Evolutionary conservation across 2,888 invertebrate genomes (phyloP).

Genomic region (Platerodrilus igneus): DNA sequence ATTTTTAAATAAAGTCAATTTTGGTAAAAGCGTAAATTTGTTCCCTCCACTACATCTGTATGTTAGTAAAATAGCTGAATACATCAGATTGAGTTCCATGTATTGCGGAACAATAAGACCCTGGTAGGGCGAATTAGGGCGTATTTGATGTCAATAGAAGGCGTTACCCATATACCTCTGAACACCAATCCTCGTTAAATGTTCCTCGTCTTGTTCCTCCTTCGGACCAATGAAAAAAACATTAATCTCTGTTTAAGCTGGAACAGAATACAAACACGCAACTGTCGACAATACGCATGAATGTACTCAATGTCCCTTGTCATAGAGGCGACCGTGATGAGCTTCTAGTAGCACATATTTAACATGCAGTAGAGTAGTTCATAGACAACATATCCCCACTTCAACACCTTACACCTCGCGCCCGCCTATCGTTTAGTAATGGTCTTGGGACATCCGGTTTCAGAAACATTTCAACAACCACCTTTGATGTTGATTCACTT

Average conservation of each 20-base stretch:
- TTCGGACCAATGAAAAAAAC: constrained; percentile 51
- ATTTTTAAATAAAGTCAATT: constrained; percentile 2
- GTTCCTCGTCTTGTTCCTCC: constrained; percentile 42
- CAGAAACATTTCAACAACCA: constrained; percentile 28
- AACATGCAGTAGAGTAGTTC: constrained; percentile 49
- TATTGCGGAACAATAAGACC: constrained; percentile 45
- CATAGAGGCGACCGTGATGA: constrained; percentile 48
- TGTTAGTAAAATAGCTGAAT: constrained; percentile 48
- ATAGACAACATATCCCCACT: constrained; percentile 44
- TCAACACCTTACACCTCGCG: constrained; percentile 38
- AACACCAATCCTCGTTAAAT: constrained; percentile 43
- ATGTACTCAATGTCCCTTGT: constrained; percentile 42
- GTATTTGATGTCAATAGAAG: constrained; percentile 41
- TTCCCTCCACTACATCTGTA: constrained; percentile 48
- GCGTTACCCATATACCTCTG: constrained; percentile 39
- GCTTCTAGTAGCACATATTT: constrained; percentile 49
- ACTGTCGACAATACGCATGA: constrained; percentile 42
- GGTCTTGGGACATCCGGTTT: constrained; percentile 15
- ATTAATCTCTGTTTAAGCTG: constrained; percentile 52
- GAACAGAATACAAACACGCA: constrained; percentile 46
- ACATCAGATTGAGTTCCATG: constrained; percentile 49
- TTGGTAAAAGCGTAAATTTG: constrained; percentile 36
- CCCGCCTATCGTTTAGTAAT: constrained; percentile 41
- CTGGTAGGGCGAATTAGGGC: constrained; percentile 43
- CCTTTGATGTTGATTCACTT: constrained; percentile 26